Evolutionary conservation across 1,140 invertebrate species (phyloP).

Genomic region (Calephelis virginiensis): DNA sequence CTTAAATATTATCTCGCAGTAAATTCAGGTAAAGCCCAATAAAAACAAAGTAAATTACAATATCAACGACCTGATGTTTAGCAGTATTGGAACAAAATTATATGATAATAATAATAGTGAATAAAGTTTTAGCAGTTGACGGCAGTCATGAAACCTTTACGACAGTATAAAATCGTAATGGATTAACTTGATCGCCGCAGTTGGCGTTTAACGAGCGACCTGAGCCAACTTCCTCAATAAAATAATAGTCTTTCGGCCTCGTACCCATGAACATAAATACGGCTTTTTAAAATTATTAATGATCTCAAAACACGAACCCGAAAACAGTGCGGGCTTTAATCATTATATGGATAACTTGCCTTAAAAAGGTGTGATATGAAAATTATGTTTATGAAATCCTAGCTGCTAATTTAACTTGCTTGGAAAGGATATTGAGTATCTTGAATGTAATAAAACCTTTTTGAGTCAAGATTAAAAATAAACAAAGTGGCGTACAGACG

Average conservation of each 20-base stretch:
- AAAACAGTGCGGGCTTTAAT: slow-evolving; percentile 29
- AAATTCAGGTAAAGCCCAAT: background rate
- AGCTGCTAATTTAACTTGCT: background rate
- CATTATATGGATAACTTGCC: slow-evolving; percentile 12
- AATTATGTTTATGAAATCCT: slow-evolving; percentile 21
- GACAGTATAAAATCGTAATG: slow-evolving; percentile 73
- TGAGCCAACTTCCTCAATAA: slow-evolving; percentile 73
- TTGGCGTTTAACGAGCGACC: slow-evolving; percentile 64
- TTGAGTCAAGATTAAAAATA: background rate
- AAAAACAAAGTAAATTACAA: background rate
- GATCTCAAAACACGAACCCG: slow-evolving; percentile 34
- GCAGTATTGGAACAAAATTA: background rate
- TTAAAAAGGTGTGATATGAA: slow-evolving; percentile 12
- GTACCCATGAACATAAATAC: slow-evolving; percentile 38
- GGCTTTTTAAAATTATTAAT: slow-evolving; percentile 43
- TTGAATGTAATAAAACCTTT: background rate
- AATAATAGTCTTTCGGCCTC: slow-evolving; percentile 57
- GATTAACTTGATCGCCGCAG: slow-evolving; percentile 67
- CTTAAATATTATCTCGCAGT: too few species aligned
- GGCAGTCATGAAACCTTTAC: slow-evolving; percentile 68
- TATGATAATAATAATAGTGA: slow-evolving; percentile 39
- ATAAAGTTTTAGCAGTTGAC: slow-evolving; percentile 58
- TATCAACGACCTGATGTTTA: slow-evolving; percentile 6
- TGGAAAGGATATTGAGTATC: background rate
- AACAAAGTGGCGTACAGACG: background rate